These are phyloP conservation scores for Copidosoma floridanum DNA, from an alignment of 1,140 invertebrate species.

Conservation along the genomic window DNA sequence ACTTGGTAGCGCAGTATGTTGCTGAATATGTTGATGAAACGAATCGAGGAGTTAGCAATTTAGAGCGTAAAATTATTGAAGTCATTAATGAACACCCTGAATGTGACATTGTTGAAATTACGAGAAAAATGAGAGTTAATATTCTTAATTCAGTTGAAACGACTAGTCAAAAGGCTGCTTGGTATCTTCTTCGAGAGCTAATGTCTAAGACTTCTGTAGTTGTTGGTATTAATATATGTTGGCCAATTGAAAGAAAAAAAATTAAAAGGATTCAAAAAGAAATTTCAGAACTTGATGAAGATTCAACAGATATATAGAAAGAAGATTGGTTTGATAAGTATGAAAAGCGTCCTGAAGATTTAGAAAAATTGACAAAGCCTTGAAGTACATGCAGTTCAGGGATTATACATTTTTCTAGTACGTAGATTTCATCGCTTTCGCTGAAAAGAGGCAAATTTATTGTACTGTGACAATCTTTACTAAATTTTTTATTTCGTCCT, in stretches of 20 bases:
- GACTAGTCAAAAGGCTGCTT: conserved; percentile 51
- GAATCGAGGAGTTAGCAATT: conserved; percentile 43
- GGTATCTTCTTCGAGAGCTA: conserved; percentile 42
- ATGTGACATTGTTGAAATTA: conserved; percentile 43
- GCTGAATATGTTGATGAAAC: conserved; percentile 50
- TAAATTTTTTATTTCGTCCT: too few species aligned
- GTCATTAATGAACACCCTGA: conserved; percentile 45
- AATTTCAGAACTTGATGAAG: conserved; percentile 27
- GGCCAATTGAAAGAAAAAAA: conserved; percentile 42
- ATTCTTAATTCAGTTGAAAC: conserved; percentile 48
- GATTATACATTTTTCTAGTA: too few species aligned
- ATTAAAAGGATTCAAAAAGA: conserved; percentile 31
- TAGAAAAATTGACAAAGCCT: too few species aligned
- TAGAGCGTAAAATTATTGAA: conserved; percentile 40
- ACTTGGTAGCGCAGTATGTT: too few species aligned
- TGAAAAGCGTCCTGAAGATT: too few species aligned
- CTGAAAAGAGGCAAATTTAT: too few species aligned
- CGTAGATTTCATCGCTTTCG: too few species aligned
- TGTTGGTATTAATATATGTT: conserved; percentile 43
- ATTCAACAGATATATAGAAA: too few species aligned
- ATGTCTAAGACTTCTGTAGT: conserved; percentile 32
- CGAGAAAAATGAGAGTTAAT: conserved; percentile 42
- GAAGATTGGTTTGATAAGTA: too few species aligned
- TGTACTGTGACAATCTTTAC: too few species aligned
- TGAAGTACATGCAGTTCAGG: too few species aligned